A percentile compares a stretch with the other conserved stretches of the same genome.
Conservation (phyloP, 2,113 vertebrate genomes). For the Phylloscopus trochilus region DNA sequence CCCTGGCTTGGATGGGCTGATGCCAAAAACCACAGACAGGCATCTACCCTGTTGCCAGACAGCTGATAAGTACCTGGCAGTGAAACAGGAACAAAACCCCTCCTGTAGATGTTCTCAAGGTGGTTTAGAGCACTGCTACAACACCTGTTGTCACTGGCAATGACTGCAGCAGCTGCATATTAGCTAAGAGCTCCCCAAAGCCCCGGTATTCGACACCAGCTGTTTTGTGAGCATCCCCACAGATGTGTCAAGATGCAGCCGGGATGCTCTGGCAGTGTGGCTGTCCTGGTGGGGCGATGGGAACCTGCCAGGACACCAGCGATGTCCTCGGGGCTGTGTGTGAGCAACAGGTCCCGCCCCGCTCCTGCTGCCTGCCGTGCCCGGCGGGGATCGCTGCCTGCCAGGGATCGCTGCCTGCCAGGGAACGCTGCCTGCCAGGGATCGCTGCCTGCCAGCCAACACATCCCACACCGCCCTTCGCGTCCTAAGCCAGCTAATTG, state of each 20-base stretch:
- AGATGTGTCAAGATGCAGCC: neutral
- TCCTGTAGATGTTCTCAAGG: neutral
- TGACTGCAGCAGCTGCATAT: neutral
- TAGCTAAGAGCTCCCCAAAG: neutral
- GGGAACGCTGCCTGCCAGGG: neutral
- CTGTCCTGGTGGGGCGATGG: neutral
- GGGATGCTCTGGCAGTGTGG: neutral
- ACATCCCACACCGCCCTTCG: neutral
- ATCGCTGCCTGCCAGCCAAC: neutral
- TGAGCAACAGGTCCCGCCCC: neutral
- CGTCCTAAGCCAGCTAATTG: neutral
- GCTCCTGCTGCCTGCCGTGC: neutral
- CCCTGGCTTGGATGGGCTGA: neutral
- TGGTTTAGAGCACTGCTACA: neutral
- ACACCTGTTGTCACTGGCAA: neutral
- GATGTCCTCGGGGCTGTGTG: fast-evolving
- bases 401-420: neutral
- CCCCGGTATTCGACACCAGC: fast-evolving
- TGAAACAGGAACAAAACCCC: neutral
- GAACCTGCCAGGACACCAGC: neutral
- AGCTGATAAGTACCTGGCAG: neutral
- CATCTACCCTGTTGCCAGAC: neutral
- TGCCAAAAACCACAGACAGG: neutral
- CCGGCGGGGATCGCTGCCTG: fast-evolving
- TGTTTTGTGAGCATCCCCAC: neutral